These are phyloP conservation scores for Oreochromis tanganicae DNA, from an alignment of 2,113 vertebrate species.

Conservation along the genomic window DNA sequence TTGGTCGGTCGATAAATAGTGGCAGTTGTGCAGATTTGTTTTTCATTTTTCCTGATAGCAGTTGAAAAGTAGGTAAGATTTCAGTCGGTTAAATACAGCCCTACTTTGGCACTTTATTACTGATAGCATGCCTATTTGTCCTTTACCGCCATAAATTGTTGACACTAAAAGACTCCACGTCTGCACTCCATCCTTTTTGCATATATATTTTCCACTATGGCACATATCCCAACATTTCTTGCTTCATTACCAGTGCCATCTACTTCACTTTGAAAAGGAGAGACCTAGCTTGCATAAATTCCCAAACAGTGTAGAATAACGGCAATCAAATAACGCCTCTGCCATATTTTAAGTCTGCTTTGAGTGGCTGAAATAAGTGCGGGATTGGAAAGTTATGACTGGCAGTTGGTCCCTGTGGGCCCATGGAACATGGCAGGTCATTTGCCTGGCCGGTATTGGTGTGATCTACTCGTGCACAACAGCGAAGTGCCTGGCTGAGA, in stretches of 20 bases:
- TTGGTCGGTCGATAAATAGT: neutral
- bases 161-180: neutral
- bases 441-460: constrained; percentile 27
- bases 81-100: neutral
- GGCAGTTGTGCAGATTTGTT: neutral
- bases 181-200: neutral
- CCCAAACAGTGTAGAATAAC: constrained; percentile 15
- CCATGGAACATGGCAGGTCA: constrained; percentile 40
- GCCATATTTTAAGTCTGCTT: constrained; percentile 32
- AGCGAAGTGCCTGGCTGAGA: neutral
- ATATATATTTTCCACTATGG: neutral
- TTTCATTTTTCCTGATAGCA: neutral
- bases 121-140: neutral
- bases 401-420: constrained; percentile 23
- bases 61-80: neutral
- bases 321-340: neutral
- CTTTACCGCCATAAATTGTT: neutral
- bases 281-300: neutral
- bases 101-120: neutral
- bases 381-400: constrained; percentile 36
- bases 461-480: constrained; percentile 38
- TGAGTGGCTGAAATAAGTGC: constrained; percentile 31
- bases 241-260: neutral
- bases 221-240: neutral
- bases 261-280: neutral